Percentiles rank a stretch among this genome's conserved stretches.
These are phyloP conservation scores for Oncorhynchus keta DNA, from an alignment of 2,113 vertebrate genomes.

Conservation along the genomic window DNA sequence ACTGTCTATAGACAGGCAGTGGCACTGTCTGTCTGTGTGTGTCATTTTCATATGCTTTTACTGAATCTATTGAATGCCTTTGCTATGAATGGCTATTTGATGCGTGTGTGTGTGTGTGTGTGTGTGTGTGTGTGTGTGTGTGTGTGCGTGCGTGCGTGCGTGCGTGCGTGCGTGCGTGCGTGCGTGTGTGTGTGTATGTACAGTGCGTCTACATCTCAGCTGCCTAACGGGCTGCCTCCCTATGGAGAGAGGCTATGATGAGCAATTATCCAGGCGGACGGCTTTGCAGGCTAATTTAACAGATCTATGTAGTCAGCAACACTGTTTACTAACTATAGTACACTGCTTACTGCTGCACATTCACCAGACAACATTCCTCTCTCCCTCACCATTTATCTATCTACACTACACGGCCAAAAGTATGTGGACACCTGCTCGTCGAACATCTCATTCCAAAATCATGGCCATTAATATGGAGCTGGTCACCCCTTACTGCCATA, in stretches of 20 bases:
- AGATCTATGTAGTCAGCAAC: slow-evolving; percentile 72
- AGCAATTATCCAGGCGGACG: slow-evolving; percentile 73
- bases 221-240: slow-evolving; percentile 37
- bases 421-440: no score
- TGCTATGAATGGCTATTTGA: no score
- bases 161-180: background rate
- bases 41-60: no score
- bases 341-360: slow-evolving; percentile 72
- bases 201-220: no score
- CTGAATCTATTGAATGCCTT: no score
- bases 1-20: slow-evolving; percentile 29
- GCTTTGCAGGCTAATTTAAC: slow-evolving; percentile 72
- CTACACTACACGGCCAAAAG: no score
- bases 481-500: no score
- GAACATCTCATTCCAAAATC: no score
- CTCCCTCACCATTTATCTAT: background rate
- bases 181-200: background rate
- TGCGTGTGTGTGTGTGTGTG: no score
- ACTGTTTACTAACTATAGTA: slow-evolving; percentile 70
- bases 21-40: no score
- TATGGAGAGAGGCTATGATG: slow-evolving; percentile 65
- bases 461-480: no score
- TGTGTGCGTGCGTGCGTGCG: background rate
- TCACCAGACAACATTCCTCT: slow-evolving; percentile 58
- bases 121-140: background rate